Conservation (phyloP, 2,797 vertebrate genomes). For the Fistularia tabacaria region DNA sequence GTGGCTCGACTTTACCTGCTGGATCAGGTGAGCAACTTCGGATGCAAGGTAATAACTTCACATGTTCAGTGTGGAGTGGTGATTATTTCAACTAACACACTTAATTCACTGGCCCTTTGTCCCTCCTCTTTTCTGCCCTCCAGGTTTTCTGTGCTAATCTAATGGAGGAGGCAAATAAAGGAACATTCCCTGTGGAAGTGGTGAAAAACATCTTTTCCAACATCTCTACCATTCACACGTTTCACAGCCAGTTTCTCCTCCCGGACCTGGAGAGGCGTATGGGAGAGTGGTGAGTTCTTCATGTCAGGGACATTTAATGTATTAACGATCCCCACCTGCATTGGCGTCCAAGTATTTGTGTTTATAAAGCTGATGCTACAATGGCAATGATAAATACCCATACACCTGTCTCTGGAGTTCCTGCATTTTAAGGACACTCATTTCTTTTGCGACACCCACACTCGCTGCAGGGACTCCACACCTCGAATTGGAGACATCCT, state of each 20-base stretch:
- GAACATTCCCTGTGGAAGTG: conserved; percentile 89
- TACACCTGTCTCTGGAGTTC: no score
- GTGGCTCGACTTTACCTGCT: conserved; percentile 89
- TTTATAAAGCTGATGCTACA: no score
- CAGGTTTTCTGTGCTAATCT: conserved; percentile 90
- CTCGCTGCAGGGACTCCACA: conserved; percentile 77
- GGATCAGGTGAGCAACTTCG: conserved; percentile 79
- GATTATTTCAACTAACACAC: no score
- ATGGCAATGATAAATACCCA: no score
- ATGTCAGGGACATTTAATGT: neutral
- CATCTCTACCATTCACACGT: conserved; percentile 89
- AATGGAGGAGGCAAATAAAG: conserved; percentile 89
- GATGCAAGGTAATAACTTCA: no score
- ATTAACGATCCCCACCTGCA: no score
- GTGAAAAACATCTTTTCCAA: conserved; percentile 99
- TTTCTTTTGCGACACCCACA: no score
- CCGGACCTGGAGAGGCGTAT: conserved; percentile 95
- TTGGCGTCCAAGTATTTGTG: no score
- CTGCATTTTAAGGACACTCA: neutral
- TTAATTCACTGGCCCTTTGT: neutral
- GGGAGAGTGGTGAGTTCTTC: conserved; percentile 86
- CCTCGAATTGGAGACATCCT: conserved; percentile 95
- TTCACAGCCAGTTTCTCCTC: conserved; percentile 94
- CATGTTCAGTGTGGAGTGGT: no score
- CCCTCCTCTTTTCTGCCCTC: neutral